Evolutionary conservation across 1,140 invertebrate species (phyloP).

Genomic region (Ceratosolen fusciceps): DNA sequence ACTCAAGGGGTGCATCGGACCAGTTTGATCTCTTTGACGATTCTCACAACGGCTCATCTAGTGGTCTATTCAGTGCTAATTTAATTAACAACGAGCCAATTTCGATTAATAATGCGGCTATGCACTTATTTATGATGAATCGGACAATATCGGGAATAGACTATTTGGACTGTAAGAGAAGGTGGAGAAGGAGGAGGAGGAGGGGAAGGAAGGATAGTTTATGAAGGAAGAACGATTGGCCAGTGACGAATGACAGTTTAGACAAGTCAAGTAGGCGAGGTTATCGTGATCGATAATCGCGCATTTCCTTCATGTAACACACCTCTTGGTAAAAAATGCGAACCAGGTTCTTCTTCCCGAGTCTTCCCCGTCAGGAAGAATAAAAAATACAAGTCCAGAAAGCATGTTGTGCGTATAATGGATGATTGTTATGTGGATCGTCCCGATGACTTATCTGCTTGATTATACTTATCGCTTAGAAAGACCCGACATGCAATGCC

Average conservation of each 20-base stretch:
- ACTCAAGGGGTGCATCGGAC: too few species aligned
- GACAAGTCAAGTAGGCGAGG: not conserved
- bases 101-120: too few species aligned
- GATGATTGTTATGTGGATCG: slow-evolving; percentile 1
- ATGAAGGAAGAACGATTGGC: not conserved
- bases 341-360: not conserved
- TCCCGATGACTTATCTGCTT: slow-evolving; percentile 5
- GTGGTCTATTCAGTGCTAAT: too few species aligned
- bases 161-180: not conserved
- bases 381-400: not conserved
- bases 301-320: not conserved
- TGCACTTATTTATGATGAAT: too few species aligned
- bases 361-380: not conserved
- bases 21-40: too few species aligned
- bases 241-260: not conserved
- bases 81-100: too few species aligned
- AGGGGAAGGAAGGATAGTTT: not conserved
- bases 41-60: too few species aligned
- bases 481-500: not conserved
- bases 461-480: not conserved
- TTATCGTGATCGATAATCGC: not conserved
- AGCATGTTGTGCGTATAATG: not conserved
- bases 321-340: not conserved
- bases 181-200: too few species aligned
- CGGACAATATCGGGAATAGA: too few species aligned